Conservation (phyloP, 2,113 vertebrate genomes). For the Phalacrocorax aristotelis region DNA sequence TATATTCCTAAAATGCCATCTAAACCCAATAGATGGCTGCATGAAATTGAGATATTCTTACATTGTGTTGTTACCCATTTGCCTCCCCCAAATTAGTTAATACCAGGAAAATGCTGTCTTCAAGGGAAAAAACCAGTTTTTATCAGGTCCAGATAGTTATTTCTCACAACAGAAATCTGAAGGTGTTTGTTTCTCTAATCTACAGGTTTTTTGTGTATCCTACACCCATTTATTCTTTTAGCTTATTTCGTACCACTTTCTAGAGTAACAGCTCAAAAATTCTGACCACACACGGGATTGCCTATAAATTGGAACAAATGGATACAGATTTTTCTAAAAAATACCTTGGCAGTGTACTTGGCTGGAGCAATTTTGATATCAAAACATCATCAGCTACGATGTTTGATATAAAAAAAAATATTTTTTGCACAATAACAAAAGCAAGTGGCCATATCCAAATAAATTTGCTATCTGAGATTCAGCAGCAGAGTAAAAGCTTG, state of each 20-base stretch:
- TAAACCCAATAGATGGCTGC: neutral
- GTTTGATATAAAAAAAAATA: no score
- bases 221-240: neutral
- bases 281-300: neutral
- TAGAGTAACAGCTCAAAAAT: neutral
- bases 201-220: neutral
- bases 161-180: neutral
- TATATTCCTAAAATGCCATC: neutral
- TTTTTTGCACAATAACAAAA: neutral
- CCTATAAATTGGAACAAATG: neutral
- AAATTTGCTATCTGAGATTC: neutral
- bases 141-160: neutral
- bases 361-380: neutral
- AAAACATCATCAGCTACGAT: neutral
- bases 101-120: neutral
- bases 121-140: neutral
- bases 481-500: neutral
- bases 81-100: neutral
- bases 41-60: neutral
- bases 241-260: neutral
- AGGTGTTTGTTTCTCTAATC: neutral
- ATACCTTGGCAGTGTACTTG: neutral
- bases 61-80: neutral
- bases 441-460: neutral
- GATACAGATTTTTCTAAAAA: neutral